Evolutionary conservation across 2,113 vertebrate genomes (phyloP).

Genomic region (Muntiacus reevesi): DNA sequence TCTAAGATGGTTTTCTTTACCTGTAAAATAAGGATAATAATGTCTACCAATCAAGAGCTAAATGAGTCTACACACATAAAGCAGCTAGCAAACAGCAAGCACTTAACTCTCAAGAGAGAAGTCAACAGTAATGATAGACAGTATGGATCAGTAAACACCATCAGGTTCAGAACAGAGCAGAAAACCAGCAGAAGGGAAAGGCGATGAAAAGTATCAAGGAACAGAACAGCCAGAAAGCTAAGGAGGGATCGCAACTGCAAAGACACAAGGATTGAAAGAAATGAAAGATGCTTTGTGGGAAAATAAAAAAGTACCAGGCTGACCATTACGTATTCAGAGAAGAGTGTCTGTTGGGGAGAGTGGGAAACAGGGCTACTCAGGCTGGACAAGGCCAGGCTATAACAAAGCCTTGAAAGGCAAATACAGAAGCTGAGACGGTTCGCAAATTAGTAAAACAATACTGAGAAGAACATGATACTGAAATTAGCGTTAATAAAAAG

Average conservation of each 20-base stretch:
- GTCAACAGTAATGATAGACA: background rate
- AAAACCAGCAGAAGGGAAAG: background rate
- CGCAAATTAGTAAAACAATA: background rate
- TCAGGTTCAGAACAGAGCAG: background rate
- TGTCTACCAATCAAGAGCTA: background rate
- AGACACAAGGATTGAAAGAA: background rate
- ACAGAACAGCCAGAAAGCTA: background rate
- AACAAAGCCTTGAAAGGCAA: background rate
- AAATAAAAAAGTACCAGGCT: background rate
- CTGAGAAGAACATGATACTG: background rate
- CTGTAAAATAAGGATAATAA: slow-evolving; percentile 30
- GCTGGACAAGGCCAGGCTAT: background rate
- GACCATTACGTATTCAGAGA: background rate
- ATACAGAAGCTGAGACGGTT: background rate
- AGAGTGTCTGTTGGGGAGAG: background rate
- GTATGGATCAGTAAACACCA: background rate
- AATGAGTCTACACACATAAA: background rate
- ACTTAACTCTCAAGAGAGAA: background rate
- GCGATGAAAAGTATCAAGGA: background rate
- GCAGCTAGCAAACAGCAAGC: background rate
- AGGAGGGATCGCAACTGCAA: background rate
- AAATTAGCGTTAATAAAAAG: background rate
- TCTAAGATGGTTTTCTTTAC: background rate
- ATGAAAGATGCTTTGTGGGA: background rate
- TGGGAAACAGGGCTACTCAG: background rate